These are phyloP conservation scores for Lucinisca nassula DNA, from an alignment of 2,888 invertebrate species.

Conservation along the genomic window DNA sequence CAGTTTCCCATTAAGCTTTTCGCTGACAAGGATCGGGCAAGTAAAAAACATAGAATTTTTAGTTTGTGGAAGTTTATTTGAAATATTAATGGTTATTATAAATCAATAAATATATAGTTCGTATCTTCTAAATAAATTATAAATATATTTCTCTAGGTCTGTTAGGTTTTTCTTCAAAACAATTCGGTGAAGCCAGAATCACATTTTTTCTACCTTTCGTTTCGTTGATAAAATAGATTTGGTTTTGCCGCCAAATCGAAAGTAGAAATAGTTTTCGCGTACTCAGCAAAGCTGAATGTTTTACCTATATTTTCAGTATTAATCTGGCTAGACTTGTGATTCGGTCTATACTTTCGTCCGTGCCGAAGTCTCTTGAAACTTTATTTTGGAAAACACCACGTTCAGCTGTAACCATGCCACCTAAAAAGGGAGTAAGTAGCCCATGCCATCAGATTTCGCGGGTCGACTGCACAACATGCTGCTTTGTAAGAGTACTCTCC, in stretches of 20 bases:
- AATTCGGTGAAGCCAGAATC: too few relatives aligned
- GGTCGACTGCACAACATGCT: too few relatives aligned
- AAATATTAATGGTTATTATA: too few relatives aligned
- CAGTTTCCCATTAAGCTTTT: background rate
- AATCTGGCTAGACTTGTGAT: background rate
- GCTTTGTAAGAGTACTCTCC: too few relatives aligned
- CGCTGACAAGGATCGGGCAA: background rate
- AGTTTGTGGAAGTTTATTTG: too few relatives aligned
- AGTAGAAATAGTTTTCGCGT: background rate
- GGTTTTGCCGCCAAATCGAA: conserved; percentile 4
- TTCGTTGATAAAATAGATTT: background rate
- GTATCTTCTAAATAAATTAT: too few relatives aligned
- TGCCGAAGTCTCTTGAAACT: background rate
- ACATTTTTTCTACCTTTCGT: too few relatives aligned
- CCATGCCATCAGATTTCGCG: background rate
- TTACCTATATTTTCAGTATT: background rate
- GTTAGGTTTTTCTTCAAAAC: too few relatives aligned
- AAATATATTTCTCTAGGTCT: too few relatives aligned
- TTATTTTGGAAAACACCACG: background rate
- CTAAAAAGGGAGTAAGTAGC: background rate
- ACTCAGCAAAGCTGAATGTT: background rate
- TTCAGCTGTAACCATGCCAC: background rate
- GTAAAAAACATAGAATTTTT: too few relatives aligned
- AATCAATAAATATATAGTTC: too few relatives aligned
- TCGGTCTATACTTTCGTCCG: background rate